A percentile compares a stretch with the other conserved stretches of the same genome.
phyloP scores from a whole-genome alignment of 64 coral and sea anemone species.

The Astreopora myriophthalma region DNA sequence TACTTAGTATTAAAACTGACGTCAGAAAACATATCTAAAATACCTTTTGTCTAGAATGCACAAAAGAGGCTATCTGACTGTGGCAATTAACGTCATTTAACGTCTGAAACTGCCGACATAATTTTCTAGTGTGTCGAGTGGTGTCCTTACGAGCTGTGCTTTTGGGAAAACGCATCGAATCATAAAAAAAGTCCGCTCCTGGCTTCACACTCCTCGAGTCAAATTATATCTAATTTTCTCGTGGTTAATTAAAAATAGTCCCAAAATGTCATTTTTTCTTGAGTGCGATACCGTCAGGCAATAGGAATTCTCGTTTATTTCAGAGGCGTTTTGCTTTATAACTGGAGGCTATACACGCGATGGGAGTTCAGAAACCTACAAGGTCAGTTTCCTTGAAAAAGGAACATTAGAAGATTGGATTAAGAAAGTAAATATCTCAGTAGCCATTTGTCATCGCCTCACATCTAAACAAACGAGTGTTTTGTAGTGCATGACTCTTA shows the following conservation, averaged over 20 bases:
- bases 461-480: not conserved
- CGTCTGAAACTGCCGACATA: slow-evolving; percentile 41
- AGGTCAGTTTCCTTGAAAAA: not conserved
- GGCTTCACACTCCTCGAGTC: too few species aligned
- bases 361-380: not conserved
- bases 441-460: slow-evolving; percentile 6
- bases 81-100: slow-evolving; percentile 29
- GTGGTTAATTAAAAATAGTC: not conserved
- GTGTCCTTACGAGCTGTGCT: not conserved
- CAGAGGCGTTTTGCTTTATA: not conserved
- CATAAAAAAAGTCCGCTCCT: not conserved
- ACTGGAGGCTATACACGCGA: too few species aligned
- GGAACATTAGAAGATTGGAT: not conserved
- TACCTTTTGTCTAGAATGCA: slow-evolving; percentile 17
- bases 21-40: slow-evolving; percentile 23
- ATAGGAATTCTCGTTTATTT: not conserved
- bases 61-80: not conserved
- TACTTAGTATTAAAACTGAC: slow-evolving; percentile 31
- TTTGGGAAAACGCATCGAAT: not conserved
- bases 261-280: not conserved
- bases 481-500: not conserved
- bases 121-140: not conserved
- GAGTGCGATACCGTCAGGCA: not conserved
- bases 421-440: slow-evolving; percentile 13
- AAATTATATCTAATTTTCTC: not conserved